A percentile compares a stretch with the other conserved stretches of the same genome.
These are phyloP conservation scores for Dendrophyllia cribrosa DNA, from an alignment of 64 coral and sea anemone genomes.

Conservation along the genomic window DNA sequence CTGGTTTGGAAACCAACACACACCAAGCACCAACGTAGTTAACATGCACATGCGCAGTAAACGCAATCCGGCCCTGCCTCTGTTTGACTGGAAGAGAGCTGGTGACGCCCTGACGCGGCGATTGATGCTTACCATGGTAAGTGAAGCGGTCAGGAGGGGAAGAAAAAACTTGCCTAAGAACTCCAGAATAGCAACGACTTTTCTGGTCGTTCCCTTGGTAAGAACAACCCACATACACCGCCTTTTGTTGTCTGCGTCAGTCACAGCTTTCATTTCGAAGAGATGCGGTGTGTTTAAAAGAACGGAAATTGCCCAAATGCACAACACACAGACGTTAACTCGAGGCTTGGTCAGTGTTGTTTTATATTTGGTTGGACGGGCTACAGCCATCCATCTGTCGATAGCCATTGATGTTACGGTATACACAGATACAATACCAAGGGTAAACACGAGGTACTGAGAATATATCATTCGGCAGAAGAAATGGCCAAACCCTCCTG, in stretches of 20 bases:
- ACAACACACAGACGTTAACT: constrained; percentile 53
- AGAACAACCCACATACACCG: constrained; percentile 77
- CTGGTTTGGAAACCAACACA: constrained; percentile 94
- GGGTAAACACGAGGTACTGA: constrained; percentile 86
- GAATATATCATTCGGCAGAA: constrained; percentile 85
- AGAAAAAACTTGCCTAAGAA: constrained; percentile 85
- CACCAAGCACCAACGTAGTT: constrained; percentile 70
- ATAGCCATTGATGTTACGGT: constrained; percentile 84
- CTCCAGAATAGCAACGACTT: constrained; percentile 72
- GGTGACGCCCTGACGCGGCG: constrained; percentile 63
- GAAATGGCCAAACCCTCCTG: constrained; percentile 63
- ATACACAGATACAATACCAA: constrained; percentile 92
- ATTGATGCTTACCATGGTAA: constrained; percentile 70
- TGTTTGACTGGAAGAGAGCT: constrained; percentile 89
- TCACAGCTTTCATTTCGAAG: constrained; percentile 67
- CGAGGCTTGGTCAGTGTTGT: constrained; percentile 56
- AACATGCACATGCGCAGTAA: constrained; percentile 88
- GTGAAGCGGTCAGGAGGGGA: constrained; percentile 61
- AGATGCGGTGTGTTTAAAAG: constrained; percentile 85
- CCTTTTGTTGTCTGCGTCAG: not conserved
- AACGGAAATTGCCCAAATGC: constrained; percentile 69
- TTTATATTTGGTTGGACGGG: constrained; percentile 81
- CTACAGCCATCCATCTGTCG: constrained; percentile 86
- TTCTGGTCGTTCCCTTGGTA: constrained; percentile 44
- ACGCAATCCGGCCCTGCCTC: constrained; percentile 76